Conservation (phyloP, 2,797 vertebrate genomes). For the Malurus splendens region DNA sequence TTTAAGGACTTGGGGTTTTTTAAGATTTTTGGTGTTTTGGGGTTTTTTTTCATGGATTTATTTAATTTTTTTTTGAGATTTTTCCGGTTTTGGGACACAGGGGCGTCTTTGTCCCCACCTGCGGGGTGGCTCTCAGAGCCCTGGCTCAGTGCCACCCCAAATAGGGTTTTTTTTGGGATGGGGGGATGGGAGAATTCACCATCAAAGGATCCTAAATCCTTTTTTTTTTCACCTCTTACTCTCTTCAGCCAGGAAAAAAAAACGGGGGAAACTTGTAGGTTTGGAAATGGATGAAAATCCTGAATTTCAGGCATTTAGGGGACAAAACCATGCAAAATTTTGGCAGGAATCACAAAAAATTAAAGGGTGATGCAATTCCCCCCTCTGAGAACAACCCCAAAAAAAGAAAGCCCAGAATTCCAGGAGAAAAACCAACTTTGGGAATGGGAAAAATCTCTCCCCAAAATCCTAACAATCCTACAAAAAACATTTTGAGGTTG, state of each 20-base stretch:
- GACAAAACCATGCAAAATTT: not conserved
- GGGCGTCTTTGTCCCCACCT: not conserved
- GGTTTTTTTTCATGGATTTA: not conserved
- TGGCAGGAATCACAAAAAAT: not conserved
- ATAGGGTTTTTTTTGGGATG: not conserved
- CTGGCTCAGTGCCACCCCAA: conserved; percentile 18
- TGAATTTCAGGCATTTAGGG: not conserved
- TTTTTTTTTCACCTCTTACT: not conserved
- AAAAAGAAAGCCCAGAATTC: rapidly evolving
- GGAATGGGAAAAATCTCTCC: not conserved
- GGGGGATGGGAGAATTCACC: not conserved
- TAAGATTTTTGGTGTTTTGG: not conserved
- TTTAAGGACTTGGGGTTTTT: not conserved
- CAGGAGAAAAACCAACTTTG: not conserved
- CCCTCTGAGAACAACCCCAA: rapidly evolving
- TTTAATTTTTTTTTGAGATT: not conserved
- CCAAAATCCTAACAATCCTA: not conserved
- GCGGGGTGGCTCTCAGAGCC: not conserved
- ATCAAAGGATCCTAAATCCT: not conserved
- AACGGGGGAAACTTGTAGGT: not conserved
- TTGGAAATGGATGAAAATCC: not conserved
- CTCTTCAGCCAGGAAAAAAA: not conserved
- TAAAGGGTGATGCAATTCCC: not conserved
- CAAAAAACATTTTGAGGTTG: too few relatives aligned
- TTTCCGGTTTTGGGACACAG: not conserved